Evolutionary conservation across 2,888 invertebrate species (phyloP).

Genomic region (Agonum fuliginosum): DNA sequence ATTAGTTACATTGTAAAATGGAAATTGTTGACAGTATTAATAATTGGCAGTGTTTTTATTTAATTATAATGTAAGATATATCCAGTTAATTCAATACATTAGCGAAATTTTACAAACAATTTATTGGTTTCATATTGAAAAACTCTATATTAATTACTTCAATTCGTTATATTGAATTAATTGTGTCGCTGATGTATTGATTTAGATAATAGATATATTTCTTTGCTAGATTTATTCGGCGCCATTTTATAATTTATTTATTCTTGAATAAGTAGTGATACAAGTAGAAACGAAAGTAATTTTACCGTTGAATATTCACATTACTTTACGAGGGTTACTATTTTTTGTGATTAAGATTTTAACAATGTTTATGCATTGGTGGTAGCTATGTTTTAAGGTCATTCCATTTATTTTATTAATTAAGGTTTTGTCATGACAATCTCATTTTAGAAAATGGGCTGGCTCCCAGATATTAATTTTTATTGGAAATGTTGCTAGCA

Average conservation of each 20-base stretch:
- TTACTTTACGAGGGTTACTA: constrained; percentile 51
- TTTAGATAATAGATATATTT: constrained; percentile 11
- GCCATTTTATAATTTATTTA: constrained; percentile 49
- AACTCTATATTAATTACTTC: not conserved
- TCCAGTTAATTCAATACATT: constrained; percentile 1
- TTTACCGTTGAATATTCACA: constrained; percentile 35
- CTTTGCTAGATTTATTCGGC: constrained; percentile 18
- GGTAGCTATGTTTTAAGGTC: constrained; percentile 47
- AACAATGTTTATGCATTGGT: constrained; percentile 50
- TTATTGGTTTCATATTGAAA: not conserved
- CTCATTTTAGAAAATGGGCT: constrained; percentile 22
- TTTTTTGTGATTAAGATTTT: constrained; percentile 50
- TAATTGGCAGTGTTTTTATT: constrained; percentile 50
- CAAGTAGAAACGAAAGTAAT: constrained; percentile 5
- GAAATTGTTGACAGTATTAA: constrained; percentile 50
- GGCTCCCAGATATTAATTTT: constrained; percentile 8
- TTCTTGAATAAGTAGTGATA: constrained; percentile 34
- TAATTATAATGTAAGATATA: constrained; percentile 37
- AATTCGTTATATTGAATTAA: not conserved
- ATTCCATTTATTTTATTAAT: constrained; percentile 37
- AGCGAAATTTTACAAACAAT: not conserved
- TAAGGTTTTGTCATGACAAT: constrained; percentile 16
- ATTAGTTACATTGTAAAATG: constrained; percentile 38
- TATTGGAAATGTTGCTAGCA: not conserved
- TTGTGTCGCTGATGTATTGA: constrained; percentile 11